phyloP scores from a whole-genome alignment of 23 tunicate genomes.

The Clavelina lepadiformis region DNA sequence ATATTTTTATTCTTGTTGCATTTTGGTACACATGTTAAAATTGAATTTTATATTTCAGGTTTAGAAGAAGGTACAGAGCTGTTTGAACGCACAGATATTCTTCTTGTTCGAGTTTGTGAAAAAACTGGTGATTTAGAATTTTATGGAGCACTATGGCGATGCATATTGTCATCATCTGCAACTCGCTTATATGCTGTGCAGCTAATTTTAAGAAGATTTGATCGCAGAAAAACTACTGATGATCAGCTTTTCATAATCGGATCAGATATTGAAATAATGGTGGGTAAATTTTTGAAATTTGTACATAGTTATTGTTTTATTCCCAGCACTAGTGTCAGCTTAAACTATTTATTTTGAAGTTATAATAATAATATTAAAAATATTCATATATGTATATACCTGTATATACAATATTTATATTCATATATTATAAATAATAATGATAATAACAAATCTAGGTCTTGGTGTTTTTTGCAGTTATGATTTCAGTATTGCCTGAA shows the following conservation, averaged over 20 bases:
- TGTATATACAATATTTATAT: background rate
- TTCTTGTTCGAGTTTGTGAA: constrained; percentile 46
- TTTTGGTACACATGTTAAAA: background rate
- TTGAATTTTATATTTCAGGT: constrained; percentile 12
- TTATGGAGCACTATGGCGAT: constrained; percentile 72
- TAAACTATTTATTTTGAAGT: background rate
- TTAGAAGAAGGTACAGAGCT: constrained; percentile 87
- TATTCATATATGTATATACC: background rate
- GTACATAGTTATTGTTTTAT: background rate
- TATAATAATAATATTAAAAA: background rate
- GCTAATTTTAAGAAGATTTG: constrained; percentile 58
- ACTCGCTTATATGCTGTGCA: constrained; percentile 76
- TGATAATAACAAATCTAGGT: too few relatives aligned
- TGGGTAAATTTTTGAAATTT: constrained; percentile 14
- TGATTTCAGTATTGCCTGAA: too few relatives aligned
- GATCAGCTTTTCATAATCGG: constrained; percentile 75
- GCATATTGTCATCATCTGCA: constrained; percentile 58
- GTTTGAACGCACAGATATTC: constrained; percentile 44
- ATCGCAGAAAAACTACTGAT: constrained; percentile 52
- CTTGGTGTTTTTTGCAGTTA: too few relatives aligned
- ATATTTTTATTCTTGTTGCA: background rate
- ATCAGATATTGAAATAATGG: constrained; percentile 63
- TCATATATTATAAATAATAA: too few relatives aligned
- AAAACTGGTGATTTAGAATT: constrained; percentile 42
- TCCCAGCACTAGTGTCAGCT: too few relatives aligned